Evolutionary conservation across 2,113 vertebrate genomes (phyloP), one percentile per base, ranked within the genome.

Genomic region (Pangasianodon gigas): DNA sequence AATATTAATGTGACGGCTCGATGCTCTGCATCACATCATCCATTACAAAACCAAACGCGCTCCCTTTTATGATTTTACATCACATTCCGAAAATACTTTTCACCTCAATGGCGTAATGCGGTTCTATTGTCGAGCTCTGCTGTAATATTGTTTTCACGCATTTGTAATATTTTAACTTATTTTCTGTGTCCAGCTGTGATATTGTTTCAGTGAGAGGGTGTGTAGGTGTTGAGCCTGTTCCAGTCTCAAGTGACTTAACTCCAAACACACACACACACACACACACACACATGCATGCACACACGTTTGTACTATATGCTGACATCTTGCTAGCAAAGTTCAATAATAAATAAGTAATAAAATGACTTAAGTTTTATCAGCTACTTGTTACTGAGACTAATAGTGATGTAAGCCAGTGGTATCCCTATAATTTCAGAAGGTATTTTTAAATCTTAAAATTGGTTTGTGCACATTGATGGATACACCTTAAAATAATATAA

Each of bases 251-350:
- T 82, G 80, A n/a, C 52, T 82, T 19, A 37, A 37, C 14, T 56
- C 52, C 80, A 56, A n/a, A 81, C 79, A 79, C 75, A 79, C 44
- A 79, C 75, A 48, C 75, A 79, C 75, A 79, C 75, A 79, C 75
- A 79, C 24, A 75, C 37, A 75, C 71, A 74, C 71, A 75, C 18
- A 75, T 16, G 44, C 37, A 77, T 6, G 21, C 69, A 41, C n/a
- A 67, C 11, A n/a, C 37, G 13, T 77, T 77, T 77, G 46, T 9
- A 46, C 41, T 44, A 46, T 46, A 26, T 41, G 26, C 44, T 48
- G 32, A 44, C 71, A 79, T 75, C 18, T 75, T 75, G n/a, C 14
- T 71, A 37, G 32, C 1, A 37, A 75, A 75, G 10, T 44, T 75
- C 18, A 75, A 75, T 75, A 13, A 67, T n/a, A 75, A 21, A 74